phyloP scores from a whole-genome alignment of 2,888 invertebrate genomes.

The Lasioglossum leucozonium region DNA sequence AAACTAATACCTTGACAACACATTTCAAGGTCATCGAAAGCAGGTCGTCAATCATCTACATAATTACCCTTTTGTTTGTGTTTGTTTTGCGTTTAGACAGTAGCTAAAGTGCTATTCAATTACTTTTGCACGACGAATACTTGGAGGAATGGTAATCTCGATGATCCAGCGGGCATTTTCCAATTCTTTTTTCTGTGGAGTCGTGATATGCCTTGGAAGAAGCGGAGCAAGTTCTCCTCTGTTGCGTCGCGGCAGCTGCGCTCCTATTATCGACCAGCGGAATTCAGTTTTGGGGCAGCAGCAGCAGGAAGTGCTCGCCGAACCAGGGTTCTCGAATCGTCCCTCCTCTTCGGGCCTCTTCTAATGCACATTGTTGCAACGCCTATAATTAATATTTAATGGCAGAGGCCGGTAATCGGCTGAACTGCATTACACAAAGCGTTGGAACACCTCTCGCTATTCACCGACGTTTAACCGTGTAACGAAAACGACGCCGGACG shows the following conservation, averaged over 20 bases:
- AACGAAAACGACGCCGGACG: conserved; percentile 26
- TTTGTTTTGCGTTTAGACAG: too few relatives aligned
- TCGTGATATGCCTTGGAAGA: conserved; percentile 31
- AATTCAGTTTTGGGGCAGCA: conserved; percentile 29
- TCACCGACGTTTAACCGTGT: conserved; percentile 36
- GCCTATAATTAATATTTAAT: conserved; percentile 72
- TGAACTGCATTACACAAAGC: conserved; percentile 65
- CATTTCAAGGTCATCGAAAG: too few relatives aligned
- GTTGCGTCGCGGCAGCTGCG: conserved; percentile 35
- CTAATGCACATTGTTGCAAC: conserved; percentile 56
- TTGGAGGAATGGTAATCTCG: background rate
- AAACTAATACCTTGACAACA: background rate
- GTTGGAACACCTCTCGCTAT: conserved; percentile 43
- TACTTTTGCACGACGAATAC: background rate
- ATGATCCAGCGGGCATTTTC: conserved; percentile 25
- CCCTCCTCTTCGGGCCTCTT: background rate
- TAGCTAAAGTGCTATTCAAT: too few relatives aligned
- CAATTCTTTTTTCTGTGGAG: conserved; percentile 31
- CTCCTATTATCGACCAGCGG: conserved; percentile 51
- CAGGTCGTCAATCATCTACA: too few relatives aligned
- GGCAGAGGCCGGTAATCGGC: conserved; percentile 67
- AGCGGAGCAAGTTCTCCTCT: conserved; percentile 42
- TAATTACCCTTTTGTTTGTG: too few relatives aligned
- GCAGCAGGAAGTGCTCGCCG: background rate
- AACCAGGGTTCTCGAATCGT: conserved; percentile 28